phyloP scores from a whole-genome alignment of 2,888 invertebrate species.

The Formica aserva region DNA sequence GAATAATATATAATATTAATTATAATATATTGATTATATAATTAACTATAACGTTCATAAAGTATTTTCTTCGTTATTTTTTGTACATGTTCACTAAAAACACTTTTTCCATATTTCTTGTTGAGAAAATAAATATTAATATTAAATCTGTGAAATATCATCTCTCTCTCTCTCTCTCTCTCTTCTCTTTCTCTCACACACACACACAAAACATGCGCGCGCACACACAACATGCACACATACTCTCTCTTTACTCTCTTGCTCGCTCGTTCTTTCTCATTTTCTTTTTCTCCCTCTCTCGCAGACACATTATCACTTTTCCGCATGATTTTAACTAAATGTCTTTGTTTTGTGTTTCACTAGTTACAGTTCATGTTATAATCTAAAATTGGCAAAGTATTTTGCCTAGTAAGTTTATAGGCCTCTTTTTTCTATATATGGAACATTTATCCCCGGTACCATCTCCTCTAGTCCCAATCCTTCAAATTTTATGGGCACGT shows the following conservation, averaged over 20 bases:
- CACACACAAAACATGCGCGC: background rate
- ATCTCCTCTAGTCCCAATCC: constrained; percentile 3
- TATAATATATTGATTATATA: constrained; percentile 81
- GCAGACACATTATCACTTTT: constrained; percentile 74
- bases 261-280: background rate
- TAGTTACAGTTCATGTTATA: constrained; percentile 73
- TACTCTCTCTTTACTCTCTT: background rate
- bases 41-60: constrained; percentile 84
- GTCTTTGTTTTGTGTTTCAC: constrained; percentile 74
- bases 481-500: background rate
- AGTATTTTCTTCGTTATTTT: constrained; percentile 81
- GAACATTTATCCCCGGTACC: constrained; percentile 72
- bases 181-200: background rate
- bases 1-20: constrained; percentile 73
- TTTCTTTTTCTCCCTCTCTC: constrained; percentile 11
- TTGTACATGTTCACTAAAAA: constrained; percentile 84
- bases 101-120: constrained; percentile 80
- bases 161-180: background rate
- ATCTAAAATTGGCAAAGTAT: constrained; percentile 82
- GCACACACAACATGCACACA: background rate
- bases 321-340: constrained; percentile 73
- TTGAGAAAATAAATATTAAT: constrained; percentile 85
- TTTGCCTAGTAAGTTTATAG: constrained; percentile 85
- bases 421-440: constrained; percentile 81
- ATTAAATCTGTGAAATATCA: constrained; percentile 84